Evolutionary conservation across 2,888 invertebrate species (phyloP).

Genomic region (Watsonalla cultraria): DNA sequence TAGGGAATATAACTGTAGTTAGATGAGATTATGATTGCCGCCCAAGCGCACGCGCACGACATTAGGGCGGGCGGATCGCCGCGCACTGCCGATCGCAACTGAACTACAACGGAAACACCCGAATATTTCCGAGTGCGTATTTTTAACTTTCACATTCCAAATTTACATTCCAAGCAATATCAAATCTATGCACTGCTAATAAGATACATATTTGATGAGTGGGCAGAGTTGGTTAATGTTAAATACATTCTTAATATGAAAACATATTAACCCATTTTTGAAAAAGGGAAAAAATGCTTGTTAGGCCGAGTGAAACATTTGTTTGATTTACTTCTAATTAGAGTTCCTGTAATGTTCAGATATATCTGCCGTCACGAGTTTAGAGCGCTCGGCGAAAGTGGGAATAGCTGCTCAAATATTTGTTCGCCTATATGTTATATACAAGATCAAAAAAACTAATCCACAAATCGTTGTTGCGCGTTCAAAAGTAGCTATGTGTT

Average conservation of each 20-base stretch:
- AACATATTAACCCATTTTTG: slow-evolving; percentile 66
- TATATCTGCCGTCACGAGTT: too few species aligned
- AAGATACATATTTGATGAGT: slow-evolving; percentile 19
- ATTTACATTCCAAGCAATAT: slow-evolving; percentile 19
- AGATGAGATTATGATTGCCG: slow-evolving; percentile 38
- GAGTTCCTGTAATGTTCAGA: too few species aligned
- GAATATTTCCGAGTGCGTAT: slow-evolving; percentile 61
- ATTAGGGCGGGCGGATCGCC: slow-evolving; percentile 62
- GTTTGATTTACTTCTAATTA: not conserved
- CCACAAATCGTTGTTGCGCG: too few species aligned
- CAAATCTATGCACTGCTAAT: slow-evolving; percentile 18
- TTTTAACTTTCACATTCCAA: slow-evolving; percentile 60
- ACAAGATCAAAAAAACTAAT: too few species aligned
- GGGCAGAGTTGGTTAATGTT: slow-evolving; percentile 11
- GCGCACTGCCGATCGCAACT: slow-evolving; percentile 43
- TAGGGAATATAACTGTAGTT: slow-evolving; percentile 10
- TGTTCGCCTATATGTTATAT: too few species aligned
- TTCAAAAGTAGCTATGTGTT: too few species aligned
- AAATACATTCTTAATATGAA: slow-evolving; percentile 52
- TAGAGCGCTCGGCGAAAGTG: too few species aligned
- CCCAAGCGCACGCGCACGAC: slow-evolving; percentile 53
- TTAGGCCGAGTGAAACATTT: slow-evolving; percentile 22
- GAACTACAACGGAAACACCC: slow-evolving; percentile 44
- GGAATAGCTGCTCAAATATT: too few species aligned
- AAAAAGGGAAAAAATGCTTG: slow-evolving; percentile 47